These are phyloP conservation scores for Morelia viridis DNA, from an alignment of 2,797 vertebrate genomes.

Conservation along the genomic window DNA sequence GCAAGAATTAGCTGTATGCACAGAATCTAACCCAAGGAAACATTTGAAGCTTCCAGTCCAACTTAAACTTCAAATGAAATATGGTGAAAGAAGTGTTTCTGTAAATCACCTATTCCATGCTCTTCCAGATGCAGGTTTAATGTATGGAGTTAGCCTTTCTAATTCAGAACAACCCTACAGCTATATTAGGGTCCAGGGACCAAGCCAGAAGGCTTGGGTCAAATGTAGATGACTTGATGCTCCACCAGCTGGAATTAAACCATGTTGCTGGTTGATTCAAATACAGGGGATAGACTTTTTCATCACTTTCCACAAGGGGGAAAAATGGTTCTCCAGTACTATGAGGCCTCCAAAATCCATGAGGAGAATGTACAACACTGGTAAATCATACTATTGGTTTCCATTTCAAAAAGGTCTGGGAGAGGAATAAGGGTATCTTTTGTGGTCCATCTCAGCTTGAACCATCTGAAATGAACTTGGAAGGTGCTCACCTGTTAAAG, in stretches of 20 bases:
- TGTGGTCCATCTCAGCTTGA: no score
- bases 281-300: no score
- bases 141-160: not conserved
- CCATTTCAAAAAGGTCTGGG: not conserved
- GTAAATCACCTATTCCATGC: not conserved
- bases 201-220: no score
- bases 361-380: not conserved
- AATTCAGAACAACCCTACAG: not conserved
- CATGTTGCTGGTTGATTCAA: no score
- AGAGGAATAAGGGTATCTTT: not conserved
- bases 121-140: not conserved
- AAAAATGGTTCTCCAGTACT: no score
- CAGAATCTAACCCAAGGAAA: not conserved
- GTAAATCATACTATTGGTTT: not conserved
- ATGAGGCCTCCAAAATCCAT: not conserved
- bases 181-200: no score
- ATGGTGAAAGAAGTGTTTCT: not conserved
- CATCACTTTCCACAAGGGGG: no score
- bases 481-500: not conserved
- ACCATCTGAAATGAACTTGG: not conserved
- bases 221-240: no score
- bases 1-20: constrained; percentile 23
- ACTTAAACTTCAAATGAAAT: constrained; percentile 21
- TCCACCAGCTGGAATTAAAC: no score
- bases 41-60: not conserved